Percentiles rank a stretch among this genome's conserved stretches.
phyloP scores from a whole-genome alignment of 2,888 invertebrate genomes.

The Euplexia lucipara region DNA sequence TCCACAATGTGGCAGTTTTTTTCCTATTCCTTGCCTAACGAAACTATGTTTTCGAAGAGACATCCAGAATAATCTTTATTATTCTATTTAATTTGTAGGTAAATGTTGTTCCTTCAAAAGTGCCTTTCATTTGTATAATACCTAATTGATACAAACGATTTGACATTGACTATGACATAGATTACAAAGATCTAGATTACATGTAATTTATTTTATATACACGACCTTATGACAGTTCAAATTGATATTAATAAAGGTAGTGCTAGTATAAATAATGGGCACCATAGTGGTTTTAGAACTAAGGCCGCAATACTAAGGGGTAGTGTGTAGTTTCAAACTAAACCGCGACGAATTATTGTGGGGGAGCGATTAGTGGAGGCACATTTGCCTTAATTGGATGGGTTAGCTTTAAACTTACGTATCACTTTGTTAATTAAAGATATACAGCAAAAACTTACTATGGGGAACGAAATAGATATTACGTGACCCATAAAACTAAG shows the following conservation, averaged over 20 bases:
- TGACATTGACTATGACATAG: no score
- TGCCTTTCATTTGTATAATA: no score
- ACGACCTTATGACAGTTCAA: constrained; percentile 9
- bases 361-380: constrained; percentile 45
- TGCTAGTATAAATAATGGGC: constrained; percentile 35
- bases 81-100: no score
- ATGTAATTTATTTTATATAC: not conserved
- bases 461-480: not conserved
- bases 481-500: not conserved
- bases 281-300: constrained; percentile 28
- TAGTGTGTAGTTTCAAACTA: constrained; percentile 50
- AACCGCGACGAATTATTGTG: constrained; percentile 50
- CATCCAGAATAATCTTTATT: no score
- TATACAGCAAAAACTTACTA: constrained; percentile 29
- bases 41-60: no score
- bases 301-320: constrained; percentile 37
- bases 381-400: constrained; percentile 57
- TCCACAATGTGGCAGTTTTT: no score
- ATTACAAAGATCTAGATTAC: no score
- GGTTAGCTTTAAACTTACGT: constrained; percentile 41
- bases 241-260: constrained; percentile 32
- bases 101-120: no score
- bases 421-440: constrained; percentile 54
- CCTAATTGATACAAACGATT: no score
- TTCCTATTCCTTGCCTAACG: no score